Percentiles rank a stretch among this genome's conserved stretches.
phyloP scores from a whole-genome alignment of 2,888 invertebrate species.

The Cryptophagus acutangulus region DNA sequence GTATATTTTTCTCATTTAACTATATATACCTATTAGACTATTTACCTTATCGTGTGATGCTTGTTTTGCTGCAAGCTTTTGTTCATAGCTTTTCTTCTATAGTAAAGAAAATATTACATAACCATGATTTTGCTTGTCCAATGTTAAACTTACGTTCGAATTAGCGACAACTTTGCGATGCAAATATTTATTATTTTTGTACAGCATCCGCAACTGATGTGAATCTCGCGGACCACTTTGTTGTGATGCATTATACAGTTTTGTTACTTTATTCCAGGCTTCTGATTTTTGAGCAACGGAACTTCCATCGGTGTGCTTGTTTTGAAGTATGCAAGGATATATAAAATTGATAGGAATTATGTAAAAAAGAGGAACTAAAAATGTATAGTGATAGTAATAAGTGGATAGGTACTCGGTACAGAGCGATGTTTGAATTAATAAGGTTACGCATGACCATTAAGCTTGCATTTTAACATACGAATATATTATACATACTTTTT shows the following conservation, averaged over 20 bases:
- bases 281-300: slow-evolving; percentile 1
- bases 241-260: slow-evolving; percentile 2
- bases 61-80: neutral
- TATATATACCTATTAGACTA: neutral
- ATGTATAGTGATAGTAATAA: too few species aligned
- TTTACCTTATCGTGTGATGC: neutral
- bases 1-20: neutral
- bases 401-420: too few species aligned
- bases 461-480: too few species aligned
- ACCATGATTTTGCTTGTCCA: too few species aligned
- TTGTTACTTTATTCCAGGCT: slow-evolving; percentile 4
- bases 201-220: slow-evolving; percentile 3
- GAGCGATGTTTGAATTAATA: too few species aligned
- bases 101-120: slow-evolving; percentile 1
- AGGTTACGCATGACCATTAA: too few species aligned
- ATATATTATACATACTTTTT: too few species aligned
- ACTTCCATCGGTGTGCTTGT: slow-evolving; percentile 1
- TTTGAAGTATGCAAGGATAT: slow-evolving; percentile 6
- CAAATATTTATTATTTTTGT: slow-evolving; percentile 3
- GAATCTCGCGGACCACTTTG: neutral
- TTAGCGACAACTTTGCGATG: slow-evolving; percentile 2
- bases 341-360: neutral
- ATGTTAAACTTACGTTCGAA: slow-evolving; percentile 1
- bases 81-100: slow-evolving; percentile 1
- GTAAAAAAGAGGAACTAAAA: too few species aligned